These are phyloP conservation scores for Melanocharis versteri DNA, from an alignment of 2,113 vertebrate genomes.

Conservation along the genomic window DNA sequence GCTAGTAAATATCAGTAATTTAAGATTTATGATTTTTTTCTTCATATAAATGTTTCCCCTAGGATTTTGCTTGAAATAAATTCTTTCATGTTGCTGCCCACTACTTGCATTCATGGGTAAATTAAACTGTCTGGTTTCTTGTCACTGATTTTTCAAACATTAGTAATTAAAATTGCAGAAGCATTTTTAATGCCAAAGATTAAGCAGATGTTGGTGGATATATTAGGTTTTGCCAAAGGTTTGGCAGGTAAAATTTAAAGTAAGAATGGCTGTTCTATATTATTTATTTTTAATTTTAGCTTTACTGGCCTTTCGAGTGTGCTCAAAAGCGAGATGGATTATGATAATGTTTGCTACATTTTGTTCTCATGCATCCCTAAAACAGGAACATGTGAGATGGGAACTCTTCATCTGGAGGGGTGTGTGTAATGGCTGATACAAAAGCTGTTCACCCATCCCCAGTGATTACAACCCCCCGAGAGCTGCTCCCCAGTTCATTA, in stretches of 20 bases:
- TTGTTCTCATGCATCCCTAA: neutral
- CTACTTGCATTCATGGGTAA: neutral
- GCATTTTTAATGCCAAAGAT: neutral
- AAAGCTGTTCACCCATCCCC: neutral
- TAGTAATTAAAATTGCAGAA: conserved; percentile 4
- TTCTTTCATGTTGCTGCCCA: neutral
- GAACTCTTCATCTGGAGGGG: neutral
- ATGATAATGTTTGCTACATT: neutral
- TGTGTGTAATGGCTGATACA: neutral
- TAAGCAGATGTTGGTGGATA: neutral
- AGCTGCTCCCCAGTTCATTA: neutral
- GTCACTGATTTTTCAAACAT: neutral
- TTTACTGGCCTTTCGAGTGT: neutral
- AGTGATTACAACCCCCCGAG: neutral
- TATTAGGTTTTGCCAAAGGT: neutral
- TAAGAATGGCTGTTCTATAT: neutral
- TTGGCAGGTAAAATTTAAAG: neutral
- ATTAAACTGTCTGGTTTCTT: neutral
- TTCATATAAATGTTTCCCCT: neutral
- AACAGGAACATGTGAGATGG: neutral
- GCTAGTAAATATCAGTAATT: neutral
- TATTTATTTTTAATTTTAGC: neutral
- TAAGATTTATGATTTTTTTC: neutral
- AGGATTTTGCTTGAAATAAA: neutral
- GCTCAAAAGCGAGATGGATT: neutral